phyloP scores from a whole-genome alignment of 2,113 vertebrate genomes.

The Brachirus orientalis region DNA sequence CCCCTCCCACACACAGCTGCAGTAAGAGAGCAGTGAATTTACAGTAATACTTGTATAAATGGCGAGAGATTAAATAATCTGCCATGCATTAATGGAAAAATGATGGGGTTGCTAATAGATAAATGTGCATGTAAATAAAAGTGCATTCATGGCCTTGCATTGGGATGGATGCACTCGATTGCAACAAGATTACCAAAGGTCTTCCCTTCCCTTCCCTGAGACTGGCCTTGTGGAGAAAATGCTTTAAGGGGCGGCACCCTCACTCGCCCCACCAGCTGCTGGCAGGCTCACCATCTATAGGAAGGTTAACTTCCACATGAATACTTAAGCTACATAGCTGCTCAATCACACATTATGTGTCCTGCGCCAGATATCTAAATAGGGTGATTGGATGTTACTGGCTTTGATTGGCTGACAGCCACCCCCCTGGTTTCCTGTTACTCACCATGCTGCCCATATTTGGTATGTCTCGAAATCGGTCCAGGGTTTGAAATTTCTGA shows the following conservation, averaged over 20 bases:
- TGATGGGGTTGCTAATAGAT: conserved; percentile 76
- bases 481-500: conserved; percentile 99
- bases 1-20: conserved; percentile 14
- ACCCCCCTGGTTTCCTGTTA: conserved; percentile 81
- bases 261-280: conserved; percentile 34
- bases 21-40: conserved; percentile 38
- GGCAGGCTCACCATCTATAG: conserved; percentile 37
- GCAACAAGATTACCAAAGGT: conserved; percentile 64
- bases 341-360: conserved; percentile 73
- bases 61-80: conserved; percentile 72
- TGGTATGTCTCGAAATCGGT: conserved; percentile 99
- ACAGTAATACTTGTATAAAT: conserved; percentile 61
- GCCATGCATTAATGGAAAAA: conserved; percentile 80
- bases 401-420: conserved; percentile 60
- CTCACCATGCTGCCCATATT: conserved; percentile 99
- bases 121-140: conserved; percentile 80
- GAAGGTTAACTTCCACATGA: conserved; percentile 64
- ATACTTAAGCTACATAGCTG: conserved; percentile 60
- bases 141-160: conserved; percentile 80
- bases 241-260: conserved; percentile 35
- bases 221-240: conserved; percentile 60
- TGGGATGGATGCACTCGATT: conserved; percentile 78
- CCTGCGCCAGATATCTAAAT: conserved; percentile 77
- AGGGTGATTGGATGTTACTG: conserved; percentile 52
- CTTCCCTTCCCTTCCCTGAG: conserved; percentile 52